Percentiles rank a stretch among this genome's conserved stretches.
phyloP scores from a whole-genome alignment of 2,113 vertebrate genomes.

The Sapajus apella region DNA sequence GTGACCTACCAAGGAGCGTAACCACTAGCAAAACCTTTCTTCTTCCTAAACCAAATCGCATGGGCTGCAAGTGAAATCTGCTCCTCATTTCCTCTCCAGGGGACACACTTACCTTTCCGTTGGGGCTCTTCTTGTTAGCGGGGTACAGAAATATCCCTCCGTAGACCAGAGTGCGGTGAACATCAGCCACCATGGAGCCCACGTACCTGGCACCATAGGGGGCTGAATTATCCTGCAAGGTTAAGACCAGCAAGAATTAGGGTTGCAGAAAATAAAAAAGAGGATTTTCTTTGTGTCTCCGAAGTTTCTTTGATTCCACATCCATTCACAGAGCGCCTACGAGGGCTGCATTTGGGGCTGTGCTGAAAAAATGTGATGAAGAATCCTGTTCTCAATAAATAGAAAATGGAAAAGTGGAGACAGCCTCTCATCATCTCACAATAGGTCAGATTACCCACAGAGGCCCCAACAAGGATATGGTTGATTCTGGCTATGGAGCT shows the following conservation, averaged over 20 bases:
- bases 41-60: not conserved
- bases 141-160: conserved; percentile 98
- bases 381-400: not conserved
- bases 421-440: not conserved
- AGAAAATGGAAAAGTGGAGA: not conserved
- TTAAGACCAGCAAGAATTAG: not conserved
- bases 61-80: not conserved
- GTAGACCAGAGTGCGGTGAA: conserved; percentile 96
- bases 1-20: not conserved
- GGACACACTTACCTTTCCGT: conserved; percentile 92
- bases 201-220: conserved; percentile 93
- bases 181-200: conserved; percentile 98
- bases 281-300: not conserved
- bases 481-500: not conserved
- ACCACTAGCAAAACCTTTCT: not conserved
- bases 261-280: not conserved
- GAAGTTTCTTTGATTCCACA: not conserved
- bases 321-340: not conserved
- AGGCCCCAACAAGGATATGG: not conserved
- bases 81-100: not conserved
- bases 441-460: not conserved
- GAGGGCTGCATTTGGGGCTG: accelerated
- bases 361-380: not conserved
- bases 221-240: conserved; percentile 90
- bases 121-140: conserved; percentile 92